Conservation (phyloP, 2,888 invertebrate species). For the Drosophila helvetica region DNA sequence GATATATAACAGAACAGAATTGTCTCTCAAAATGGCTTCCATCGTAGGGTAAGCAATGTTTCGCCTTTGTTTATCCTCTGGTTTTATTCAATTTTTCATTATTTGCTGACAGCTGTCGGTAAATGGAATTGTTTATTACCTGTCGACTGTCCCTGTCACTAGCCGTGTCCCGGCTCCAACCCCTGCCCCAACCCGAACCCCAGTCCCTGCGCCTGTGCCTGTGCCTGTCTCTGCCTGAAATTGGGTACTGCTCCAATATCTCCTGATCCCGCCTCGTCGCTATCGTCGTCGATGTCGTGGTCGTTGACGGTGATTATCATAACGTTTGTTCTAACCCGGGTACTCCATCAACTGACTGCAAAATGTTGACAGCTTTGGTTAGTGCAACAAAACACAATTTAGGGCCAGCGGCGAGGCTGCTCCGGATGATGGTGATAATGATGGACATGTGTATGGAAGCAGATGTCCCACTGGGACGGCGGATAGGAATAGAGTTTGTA, state of each 20-base stretch:
- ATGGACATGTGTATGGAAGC: slow-evolving; percentile 23
- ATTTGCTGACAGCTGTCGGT: slow-evolving; percentile 80
- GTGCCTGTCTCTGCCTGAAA: too few species aligned
- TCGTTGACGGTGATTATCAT: slow-evolving; percentile 73
- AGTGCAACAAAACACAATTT: slow-evolving; percentile 68
- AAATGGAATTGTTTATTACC: slow-evolving; percentile 80
- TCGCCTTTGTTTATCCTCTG: slow-evolving; percentile 3
- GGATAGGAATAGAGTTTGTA: too few species aligned
- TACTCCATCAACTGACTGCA: slow-evolving; percentile 51
- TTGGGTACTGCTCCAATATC: too few species aligned
- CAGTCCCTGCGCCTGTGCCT: not conserved
- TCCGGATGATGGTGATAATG: slow-evolving; percentile 27
- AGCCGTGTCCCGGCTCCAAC: slow-evolving; percentile 15
- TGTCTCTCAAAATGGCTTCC: too few species aligned
- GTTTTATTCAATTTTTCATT: slow-evolving; percentile 79
- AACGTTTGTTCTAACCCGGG: slow-evolving; percentile 54
- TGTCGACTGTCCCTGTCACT: slow-evolving; percentile 50
- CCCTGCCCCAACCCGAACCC: slow-evolving; percentile 13
- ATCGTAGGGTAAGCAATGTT: not conserved
- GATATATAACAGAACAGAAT: too few species aligned
- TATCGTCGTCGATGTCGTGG: slow-evolving; percentile 52
- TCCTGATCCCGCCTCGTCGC: slow-evolving; percentile 4
- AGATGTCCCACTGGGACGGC: too few species aligned
- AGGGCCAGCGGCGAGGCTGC: slow-evolving; percentile 32
- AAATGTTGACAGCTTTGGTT: slow-evolving; percentile 67